A percentile compares a stretch with the other conserved stretches of the same genome.
Conservation (phyloP, 2,797 vertebrate species). For the Acipenser oxyrinchus region DNA sequence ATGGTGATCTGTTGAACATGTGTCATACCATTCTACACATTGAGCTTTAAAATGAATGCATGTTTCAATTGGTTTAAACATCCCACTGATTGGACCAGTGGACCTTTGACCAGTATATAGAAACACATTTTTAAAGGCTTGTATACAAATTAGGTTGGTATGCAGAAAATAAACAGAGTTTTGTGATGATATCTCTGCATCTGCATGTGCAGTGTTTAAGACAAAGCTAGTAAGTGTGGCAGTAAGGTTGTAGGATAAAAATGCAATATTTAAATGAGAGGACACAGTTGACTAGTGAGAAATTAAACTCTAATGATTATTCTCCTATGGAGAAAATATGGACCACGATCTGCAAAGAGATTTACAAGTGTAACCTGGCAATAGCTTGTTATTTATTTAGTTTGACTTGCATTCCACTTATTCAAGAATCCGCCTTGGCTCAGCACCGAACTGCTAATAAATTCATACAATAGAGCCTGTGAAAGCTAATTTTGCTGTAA, state of each 20-base stretch:
- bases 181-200: background rate
- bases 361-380: background rate
- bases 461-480: conserved; percentile 2
- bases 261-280: background rate
- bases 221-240: background rate
- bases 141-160: conserved; percentile 1
- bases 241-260: background rate
- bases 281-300: background rate
- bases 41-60: too few species aligned
- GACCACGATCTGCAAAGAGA: background rate
- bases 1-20: too few species aligned
- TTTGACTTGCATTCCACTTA: background rate
- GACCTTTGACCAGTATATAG: background rate
- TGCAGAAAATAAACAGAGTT: background rate
- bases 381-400: background rate
- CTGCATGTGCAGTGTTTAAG: background rate
- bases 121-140: conserved; percentile 2
- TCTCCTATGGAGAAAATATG: background rate
- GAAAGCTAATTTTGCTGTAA: conserved; percentile 1
- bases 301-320: background rate
- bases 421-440: background rate
- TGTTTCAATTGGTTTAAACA: too few species aligned
- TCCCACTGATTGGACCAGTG: too few species aligned
- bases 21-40: too few species aligned
- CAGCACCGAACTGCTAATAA: background rate